Percentiles rank a stretch among this genome's conserved stretches.
These are phyloP conservation scores for Drosophila insularis DNA, from an alignment of 1,140 invertebrate species.

Conservation along the genomic window DNA sequence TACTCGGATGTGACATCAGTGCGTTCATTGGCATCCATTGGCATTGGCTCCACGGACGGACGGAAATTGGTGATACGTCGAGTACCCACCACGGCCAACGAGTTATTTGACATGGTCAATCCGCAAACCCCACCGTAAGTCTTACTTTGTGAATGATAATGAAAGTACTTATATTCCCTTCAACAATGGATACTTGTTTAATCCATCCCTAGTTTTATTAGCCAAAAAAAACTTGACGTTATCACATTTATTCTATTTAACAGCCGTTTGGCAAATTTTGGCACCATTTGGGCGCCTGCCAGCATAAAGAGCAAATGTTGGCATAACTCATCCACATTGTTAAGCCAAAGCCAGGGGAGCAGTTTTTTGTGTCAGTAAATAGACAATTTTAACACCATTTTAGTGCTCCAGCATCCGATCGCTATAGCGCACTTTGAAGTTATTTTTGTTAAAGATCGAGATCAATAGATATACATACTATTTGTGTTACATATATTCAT, in stretches of 20 bases:
- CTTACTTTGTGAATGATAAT: constrained; percentile 10
- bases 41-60: constrained; percentile 93
- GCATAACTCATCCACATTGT: constrained; percentile 12
- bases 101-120: constrained; percentile 91
- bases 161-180: not conserved
- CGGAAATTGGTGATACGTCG: constrained; percentile 90
- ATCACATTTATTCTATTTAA: constrained; percentile 51
- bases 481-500: constrained; percentile 5
- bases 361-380: constrained; percentile 42
- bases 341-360: constrained; percentile 3
- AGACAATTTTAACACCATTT: constrained; percentile 54
- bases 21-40: constrained; percentile 90
- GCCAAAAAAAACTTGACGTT: constrained; percentile 39
- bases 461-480: constrained; percentile 25
- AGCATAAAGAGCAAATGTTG: constrained; percentile 57
- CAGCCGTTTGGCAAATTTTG: constrained; percentile 60
- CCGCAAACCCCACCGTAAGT: constrained; percentile 92
- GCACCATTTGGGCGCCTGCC: constrained; percentile 52
- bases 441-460: constrained; percentile 69
- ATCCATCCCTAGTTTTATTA: constrained; percentile 46
- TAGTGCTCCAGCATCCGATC: constrained; percentile 13
- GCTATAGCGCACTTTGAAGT: constrained; percentile 61
- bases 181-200: no score
- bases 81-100: constrained; percentile 91
- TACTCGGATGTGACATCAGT: constrained; percentile 87